Evolutionary conservation across 2,888 invertebrate species (phyloP).

Genomic region (Aphidius colemani): DNA sequence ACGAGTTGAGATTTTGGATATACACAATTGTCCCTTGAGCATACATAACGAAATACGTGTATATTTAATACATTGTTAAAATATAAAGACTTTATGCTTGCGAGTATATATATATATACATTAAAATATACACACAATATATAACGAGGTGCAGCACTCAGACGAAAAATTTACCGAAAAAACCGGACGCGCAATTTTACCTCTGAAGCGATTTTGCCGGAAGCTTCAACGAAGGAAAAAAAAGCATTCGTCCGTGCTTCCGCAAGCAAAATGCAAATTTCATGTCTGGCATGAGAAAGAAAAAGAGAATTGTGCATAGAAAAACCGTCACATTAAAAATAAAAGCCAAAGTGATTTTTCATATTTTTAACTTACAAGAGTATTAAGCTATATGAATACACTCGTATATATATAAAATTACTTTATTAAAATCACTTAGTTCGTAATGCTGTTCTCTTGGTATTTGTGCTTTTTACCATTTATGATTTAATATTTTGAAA

Average conservation of each 20-base stretch:
- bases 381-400: no score
- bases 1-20: conserved; percentile 38
- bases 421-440: no score
- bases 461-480: no score
- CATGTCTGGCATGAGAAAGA: neutral
- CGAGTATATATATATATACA: no score
- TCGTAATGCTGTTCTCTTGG: no score
- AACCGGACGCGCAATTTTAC: conserved; percentile 45
- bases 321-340: conserved; percentile 4
- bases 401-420: no score
- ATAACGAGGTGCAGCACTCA: conserved; percentile 29
- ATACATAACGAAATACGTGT: conserved; percentile 1
- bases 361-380: neutral
- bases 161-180: conserved; percentile 40
- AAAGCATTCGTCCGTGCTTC: conserved; percentile 42
- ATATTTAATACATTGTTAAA: conserved; percentile 3
- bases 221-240: conserved; percentile 32
- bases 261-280: conserved; percentile 43
- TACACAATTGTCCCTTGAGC: conserved; percentile 31
- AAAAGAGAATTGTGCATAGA: no score
- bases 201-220: conserved; percentile 41
- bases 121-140: no score
- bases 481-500: no score
- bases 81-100: neutral
- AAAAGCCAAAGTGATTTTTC: conserved; percentile 17